Evolutionary conservation across 2,888 invertebrate species (phyloP), one percentile per base, ranked within the genome.

Genomic region (Prosopocoilus inquinatus): DNA sequence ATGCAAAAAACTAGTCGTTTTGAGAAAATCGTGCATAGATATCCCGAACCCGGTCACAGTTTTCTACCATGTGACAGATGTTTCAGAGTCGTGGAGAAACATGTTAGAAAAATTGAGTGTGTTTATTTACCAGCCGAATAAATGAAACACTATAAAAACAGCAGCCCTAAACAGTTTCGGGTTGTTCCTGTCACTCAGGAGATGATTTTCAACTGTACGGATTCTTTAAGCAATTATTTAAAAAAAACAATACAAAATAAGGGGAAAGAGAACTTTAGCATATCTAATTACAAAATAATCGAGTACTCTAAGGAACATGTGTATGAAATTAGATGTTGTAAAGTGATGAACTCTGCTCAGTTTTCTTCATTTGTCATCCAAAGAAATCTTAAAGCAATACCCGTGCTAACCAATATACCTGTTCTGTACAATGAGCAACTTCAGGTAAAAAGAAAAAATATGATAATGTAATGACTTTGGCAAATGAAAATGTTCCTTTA

Each of bases 111-210:
- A 49, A 5, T 20, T 15, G 49, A 49, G 13, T 13, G 44, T 9
- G 15, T n/a, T 51, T 51, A 32, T 35, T 35, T 51, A 15, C 51
- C 44, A 11, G 28, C 8, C 9, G 51, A 51, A 45, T 51, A 45
- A 11, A 45, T 45, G 3, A 28, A 11, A 9, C 47, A 47, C 20
- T 33, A 33, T 28, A 34, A 47, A 28, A 47, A 44, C 9, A 3
- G 15, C 9, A 15, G 15, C 13, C 13, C 9, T 15, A 44, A 44
- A 7, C n/a, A n/a, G n/a, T 44, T 44, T 15, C 15, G 16, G 9
- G 15, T 12, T 15, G 15, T 44, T 9, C 3, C 44, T 12, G 44
- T 44, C 5, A 9, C 9, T 15, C 44, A 44, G 16, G 13, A 11
- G 4, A 44, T 44, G 33, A 44, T 16, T 13, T 32, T 38, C n/a